A percentile compares a stretch with the other conserved stretches of the same genome.
phyloP scores from a whole-genome alignment of 2,113 vertebrate genomes.

The Malaclemys terrapin region DNA sequence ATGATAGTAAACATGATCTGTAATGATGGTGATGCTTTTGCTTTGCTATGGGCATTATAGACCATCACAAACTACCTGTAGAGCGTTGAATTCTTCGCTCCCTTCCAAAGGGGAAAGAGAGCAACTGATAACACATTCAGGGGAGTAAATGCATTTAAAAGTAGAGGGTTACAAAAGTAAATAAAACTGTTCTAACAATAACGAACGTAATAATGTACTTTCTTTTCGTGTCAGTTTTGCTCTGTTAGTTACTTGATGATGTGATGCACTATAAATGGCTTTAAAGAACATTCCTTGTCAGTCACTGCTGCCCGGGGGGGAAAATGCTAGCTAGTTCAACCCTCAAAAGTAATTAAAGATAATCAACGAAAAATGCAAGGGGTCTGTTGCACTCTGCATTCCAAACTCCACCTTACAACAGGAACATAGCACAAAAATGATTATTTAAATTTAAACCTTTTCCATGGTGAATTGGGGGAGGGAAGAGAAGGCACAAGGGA shows the following conservation, averaged over 20 bases:
- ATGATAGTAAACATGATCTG: background rate
- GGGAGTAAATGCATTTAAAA: constrained; percentile 48
- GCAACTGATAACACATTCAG: constrained; percentile 60
- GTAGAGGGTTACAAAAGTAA: constrained; percentile 52
- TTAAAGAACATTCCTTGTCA: constrained; percentile 80
- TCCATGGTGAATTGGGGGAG: background rate
- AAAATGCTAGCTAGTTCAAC: constrained; percentile 68
- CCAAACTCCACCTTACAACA: constrained; percentile 80
- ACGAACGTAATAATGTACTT: constrained; percentile 73
- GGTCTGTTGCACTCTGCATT: constrained; percentile 75
- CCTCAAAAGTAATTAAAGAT: constrained; percentile 86
- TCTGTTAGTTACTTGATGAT: constrained; percentile 74
- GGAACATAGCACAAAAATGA: constrained; percentile 51
- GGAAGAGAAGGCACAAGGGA: background rate
- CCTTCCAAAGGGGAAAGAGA: background rate
- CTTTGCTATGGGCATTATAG: background rate
- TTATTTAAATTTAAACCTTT: constrained; percentile 76
- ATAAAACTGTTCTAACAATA: constrained; percentile 65
- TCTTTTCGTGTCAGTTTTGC: constrained; percentile 73
- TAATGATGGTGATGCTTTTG: background rate
- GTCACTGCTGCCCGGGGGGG: constrained; percentile 72
- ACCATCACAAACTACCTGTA: background rate
- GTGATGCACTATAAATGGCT: constrained; percentile 75
- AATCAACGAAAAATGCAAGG: constrained; percentile 84
- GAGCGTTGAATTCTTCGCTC: background rate